Evolutionary conservation across 64 coral and sea anemone genomes (phyloP).

Genomic region (Stichodactyla helianthus): DNA sequence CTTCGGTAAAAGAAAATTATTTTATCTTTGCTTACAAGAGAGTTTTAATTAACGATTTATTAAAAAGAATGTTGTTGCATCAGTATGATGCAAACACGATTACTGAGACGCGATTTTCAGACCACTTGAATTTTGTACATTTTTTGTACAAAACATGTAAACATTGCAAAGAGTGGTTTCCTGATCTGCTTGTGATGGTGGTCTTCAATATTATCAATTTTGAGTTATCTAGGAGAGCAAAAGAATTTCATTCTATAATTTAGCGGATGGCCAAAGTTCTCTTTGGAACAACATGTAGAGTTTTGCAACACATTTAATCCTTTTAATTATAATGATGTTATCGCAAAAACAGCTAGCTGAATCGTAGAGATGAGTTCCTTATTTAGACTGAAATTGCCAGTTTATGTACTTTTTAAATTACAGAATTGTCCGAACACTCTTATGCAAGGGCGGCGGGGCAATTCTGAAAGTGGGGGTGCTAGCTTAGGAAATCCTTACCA

Average conservation of each 20-base stretch:
- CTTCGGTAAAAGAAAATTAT: too few relatives aligned
- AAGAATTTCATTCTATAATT: background rate
- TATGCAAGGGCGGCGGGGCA: too few relatives aligned
- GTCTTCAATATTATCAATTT: background rate
- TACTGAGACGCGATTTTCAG: background rate
- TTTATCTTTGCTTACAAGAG: background rate
- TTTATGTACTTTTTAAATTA: too few relatives aligned
- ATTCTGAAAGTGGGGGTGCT: too few relatives aligned
- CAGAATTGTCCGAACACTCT: too few relatives aligned
- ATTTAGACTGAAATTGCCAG: too few relatives aligned
- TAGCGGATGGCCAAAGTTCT: background rate
- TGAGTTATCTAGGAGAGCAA: background rate
- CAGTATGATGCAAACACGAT: background rate
- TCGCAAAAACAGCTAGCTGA: too few relatives aligned
- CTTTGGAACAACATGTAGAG: background rate
- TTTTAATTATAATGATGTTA: too few relatives aligned
- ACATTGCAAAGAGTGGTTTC: background rate
- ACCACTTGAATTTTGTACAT: background rate
- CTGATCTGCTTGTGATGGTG: background rate
- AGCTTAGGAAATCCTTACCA: too few relatives aligned
- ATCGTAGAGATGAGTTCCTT: too few relatives aligned
- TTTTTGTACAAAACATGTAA: background rate
- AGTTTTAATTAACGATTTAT: background rate
- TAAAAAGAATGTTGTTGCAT: background rate
- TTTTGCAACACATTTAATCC: too few relatives aligned